A percentile compares a stretch with the other conserved stretches of the same genome.
Conservation (phyloP, 2,888 invertebrate genomes). For the Unio delphinus region DNA sequence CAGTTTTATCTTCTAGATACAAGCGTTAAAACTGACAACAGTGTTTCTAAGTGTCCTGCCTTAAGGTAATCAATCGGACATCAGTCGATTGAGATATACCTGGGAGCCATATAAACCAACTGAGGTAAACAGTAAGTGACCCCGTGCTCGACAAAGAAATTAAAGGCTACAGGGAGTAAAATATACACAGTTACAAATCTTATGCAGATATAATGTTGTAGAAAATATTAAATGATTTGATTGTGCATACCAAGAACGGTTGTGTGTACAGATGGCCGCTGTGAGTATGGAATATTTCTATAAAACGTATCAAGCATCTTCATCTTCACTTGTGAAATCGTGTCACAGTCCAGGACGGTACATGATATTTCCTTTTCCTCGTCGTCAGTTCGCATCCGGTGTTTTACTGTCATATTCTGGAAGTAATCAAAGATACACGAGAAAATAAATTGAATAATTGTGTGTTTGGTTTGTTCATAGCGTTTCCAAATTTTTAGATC, state of each 20-base stretch:
- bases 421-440: constrained; percentile 40
- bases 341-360: constrained; percentile 97
- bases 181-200: neutral
- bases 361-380: constrained; percentile 15
- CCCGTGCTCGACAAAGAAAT: too few relatives aligned
- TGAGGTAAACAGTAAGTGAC: too few relatives aligned
- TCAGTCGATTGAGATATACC: too few relatives aligned
- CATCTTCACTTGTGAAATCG: constrained; percentile 96
- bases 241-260: constrained; percentile 82
- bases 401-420: constrained; percentile 84
- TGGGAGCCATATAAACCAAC: too few relatives aligned
- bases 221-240: neutral
- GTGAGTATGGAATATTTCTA: constrained; percentile 95
- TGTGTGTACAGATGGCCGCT: constrained; percentile 93
- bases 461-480: too few relatives aligned
- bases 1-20: too few relatives aligned
- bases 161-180: neutral
- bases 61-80: too few relatives aligned
- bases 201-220: constrained; percentile 4
- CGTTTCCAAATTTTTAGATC: too few relatives aligned
- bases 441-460: too few relatives aligned
- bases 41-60: too few relatives aligned
- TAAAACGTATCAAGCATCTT: constrained; percentile 97
- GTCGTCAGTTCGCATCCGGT: constrained; percentile 18
- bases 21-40: too few relatives aligned